Conservation (phyloP, 2,888 invertebrate genomes). For the Nymphalis c-album region DNA sequence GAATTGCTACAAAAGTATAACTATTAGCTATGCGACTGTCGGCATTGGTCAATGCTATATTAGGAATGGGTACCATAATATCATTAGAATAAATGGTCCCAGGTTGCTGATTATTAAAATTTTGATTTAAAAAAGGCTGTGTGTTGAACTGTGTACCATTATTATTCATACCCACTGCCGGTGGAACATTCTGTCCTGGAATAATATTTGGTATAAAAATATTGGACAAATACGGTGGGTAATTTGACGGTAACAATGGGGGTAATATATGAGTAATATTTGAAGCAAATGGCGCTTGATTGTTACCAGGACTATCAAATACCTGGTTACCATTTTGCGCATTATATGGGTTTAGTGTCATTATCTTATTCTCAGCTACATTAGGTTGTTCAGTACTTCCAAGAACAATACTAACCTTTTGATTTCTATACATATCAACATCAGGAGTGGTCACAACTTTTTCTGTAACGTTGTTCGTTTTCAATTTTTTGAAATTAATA, state of each 20-base stretch:
- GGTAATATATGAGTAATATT: too few species aligned
- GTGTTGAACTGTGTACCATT: conserved; percentile 1
- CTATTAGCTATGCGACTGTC: conserved; percentile 9
- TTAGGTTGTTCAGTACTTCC: background rate
- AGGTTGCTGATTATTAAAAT: background rate
- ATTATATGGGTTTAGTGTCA: too few species aligned
- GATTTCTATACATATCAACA: background rate
- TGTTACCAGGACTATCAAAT: too few species aligned
- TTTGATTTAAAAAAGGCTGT: background rate
- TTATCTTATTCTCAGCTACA: background rate
- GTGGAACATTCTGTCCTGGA: conserved; percentile 6
- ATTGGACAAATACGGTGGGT: background rate
- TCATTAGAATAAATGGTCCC: background rate
- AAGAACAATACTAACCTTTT: background rate
- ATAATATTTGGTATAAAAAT: background rate
- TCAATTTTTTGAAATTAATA: background rate
- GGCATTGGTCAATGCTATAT: conserved; percentile 18
- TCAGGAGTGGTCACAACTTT: background rate
- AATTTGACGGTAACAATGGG: conserved; percentile 17
- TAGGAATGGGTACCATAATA: conserved; percentile 17
- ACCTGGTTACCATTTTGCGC: too few species aligned
- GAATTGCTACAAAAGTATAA: conserved; percentile 26
- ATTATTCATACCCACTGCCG: background rate
- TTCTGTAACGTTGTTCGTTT: background rate
- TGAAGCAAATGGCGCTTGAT: too few species aligned